Percentiles rank a stretch among this genome's conserved stretches.
These are phyloP conservation scores for Mesochorus sp. DNA, from an alignment of 2,888 invertebrate species.

Conservation along the genomic window DNA sequence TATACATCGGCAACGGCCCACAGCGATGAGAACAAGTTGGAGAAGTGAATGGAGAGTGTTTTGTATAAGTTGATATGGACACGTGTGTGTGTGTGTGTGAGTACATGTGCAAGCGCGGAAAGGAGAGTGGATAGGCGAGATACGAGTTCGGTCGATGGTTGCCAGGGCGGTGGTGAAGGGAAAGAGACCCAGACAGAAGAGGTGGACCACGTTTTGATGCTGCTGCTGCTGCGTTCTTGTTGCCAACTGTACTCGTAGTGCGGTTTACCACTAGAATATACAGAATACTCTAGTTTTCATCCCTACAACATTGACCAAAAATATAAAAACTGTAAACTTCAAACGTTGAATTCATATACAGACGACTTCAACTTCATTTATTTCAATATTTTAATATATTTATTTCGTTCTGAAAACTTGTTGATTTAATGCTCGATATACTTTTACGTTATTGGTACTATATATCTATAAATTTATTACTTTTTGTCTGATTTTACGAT, in stretches of 20 bases:
- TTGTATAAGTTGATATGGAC: not conserved
- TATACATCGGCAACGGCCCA: not conserved
- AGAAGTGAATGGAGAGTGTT: conserved; percentile 29
- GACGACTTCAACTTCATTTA: too few relatives aligned
- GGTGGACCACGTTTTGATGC: not conserved
- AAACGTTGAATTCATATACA: too few relatives aligned
- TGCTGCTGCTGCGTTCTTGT: conserved; percentile 9
- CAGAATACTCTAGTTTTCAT: not conserved
- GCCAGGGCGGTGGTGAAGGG: conserved; percentile 1
- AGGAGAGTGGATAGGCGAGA: conserved; percentile 27
- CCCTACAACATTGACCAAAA: too few relatives aligned
- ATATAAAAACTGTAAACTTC: too few relatives aligned
- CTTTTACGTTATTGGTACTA: too few relatives aligned
- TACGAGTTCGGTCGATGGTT: conserved; percentile 17
- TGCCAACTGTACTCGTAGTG: conserved; percentile 23
- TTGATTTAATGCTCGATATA: too few relatives aligned
- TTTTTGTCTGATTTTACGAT: too few relatives aligned
- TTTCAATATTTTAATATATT: too few relatives aligned
- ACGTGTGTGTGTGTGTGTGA: not conserved
- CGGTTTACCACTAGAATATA: not conserved
- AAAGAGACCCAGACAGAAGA: not conserved
- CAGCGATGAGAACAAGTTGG: conserved; percentile 15
- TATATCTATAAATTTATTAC: too few relatives aligned
- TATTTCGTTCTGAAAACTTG: too few relatives aligned
- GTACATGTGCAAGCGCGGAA: not conserved